phyloP scores from a whole-genome alignment of 2,797 vertebrate species.

The Pelochelys cantorii region DNA sequence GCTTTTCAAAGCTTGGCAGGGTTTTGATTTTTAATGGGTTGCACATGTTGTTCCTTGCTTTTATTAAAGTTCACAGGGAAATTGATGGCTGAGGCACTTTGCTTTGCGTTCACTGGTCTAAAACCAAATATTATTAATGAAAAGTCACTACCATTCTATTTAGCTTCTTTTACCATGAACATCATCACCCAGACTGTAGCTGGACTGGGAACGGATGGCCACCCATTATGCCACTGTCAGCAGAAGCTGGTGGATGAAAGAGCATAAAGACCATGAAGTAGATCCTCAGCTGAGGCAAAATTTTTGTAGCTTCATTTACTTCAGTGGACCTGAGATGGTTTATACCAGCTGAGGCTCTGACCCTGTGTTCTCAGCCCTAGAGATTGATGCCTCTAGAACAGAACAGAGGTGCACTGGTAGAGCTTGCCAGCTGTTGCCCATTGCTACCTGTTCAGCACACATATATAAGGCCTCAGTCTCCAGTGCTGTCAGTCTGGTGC shows the following conservation, averaged over 20 bases:
- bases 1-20: neutral
- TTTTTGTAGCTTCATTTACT: neutral
- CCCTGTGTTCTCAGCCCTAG: rapidly evolving
- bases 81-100: rapidly evolving
- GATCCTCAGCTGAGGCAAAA: neutral
- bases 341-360: neutral
- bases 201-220: neutral
- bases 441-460: neutral
- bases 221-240: neutral
- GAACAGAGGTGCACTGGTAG: neutral
- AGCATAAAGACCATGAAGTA: neutral
- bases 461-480: neutral
- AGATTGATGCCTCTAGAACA: neutral
- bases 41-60: neutral
- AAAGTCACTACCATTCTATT: neutral
- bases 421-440: neutral
- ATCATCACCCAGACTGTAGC: neutral
- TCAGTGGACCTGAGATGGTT: neutral
- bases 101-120: neutral
- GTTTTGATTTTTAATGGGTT: neutral
- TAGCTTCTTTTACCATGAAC: neutral
- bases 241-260: neutral
- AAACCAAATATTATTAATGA: neutral
- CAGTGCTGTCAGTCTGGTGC: neutral
- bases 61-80: neutral